A percentile compares a stretch with the other conserved stretches of the same genome.
Evolutionary conservation across 2,888 invertebrate species (phyloP).

Genomic region (Caprella mutica): DNA sequence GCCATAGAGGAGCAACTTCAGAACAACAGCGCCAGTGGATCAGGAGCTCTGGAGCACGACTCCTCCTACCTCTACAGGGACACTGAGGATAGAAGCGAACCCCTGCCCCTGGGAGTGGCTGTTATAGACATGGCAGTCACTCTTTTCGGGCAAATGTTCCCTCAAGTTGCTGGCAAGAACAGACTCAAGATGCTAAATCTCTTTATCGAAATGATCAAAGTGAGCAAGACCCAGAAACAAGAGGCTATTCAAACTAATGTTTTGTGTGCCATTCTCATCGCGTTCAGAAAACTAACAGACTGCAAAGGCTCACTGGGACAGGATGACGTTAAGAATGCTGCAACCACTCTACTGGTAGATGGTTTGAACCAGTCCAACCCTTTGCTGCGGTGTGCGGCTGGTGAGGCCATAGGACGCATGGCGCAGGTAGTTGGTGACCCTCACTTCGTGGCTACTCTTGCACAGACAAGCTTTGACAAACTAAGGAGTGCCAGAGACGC

Average conservation of each 20-base stretch:
- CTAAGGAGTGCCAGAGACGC: slow-evolving; percentile 76
- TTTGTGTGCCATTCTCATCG: slow-evolving; percentile 80
- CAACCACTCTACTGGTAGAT: slow-evolving; percentile 40
- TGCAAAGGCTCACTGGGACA: slow-evolving; percentile 66
- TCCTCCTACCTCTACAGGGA: slow-evolving; percentile 77
- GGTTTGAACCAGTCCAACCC: slow-evolving; percentile 44
- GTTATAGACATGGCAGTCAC: slow-evolving; percentile 90
- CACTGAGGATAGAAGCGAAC: slow-evolving; percentile 53
- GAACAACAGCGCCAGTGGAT: slow-evolving; percentile 87
- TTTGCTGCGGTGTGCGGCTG: slow-evolving; percentile 78
- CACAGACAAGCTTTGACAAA: slow-evolving; percentile 78
- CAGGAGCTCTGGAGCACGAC: slow-evolving; percentile 94
- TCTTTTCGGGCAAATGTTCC: slow-evolving; percentile 87
- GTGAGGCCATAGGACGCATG: slow-evolving; percentile 85
- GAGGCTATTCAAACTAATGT: slow-evolving; percentile 95
- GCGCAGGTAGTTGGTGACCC: slow-evolving; percentile 79
- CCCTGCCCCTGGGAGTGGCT: slow-evolving; percentile 84
- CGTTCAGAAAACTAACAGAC: slow-evolving; percentile 75
- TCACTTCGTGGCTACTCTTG: slow-evolving; percentile 74
- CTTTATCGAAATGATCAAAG: slow-evolving; percentile 85
- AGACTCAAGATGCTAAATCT: slow-evolving; percentile 95
- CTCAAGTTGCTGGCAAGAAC: slow-evolving; percentile 88
- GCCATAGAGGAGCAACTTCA: slow-evolving; percentile 96
- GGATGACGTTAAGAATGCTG: slow-evolving; percentile 72
- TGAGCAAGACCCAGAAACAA: slow-evolving; percentile 81